A percentile compares a stretch with the other conserved stretches of the same genome.
phyloP scores from a whole-genome alignment of 1,140 invertebrate species.

The Drosophila orena region DNA sequence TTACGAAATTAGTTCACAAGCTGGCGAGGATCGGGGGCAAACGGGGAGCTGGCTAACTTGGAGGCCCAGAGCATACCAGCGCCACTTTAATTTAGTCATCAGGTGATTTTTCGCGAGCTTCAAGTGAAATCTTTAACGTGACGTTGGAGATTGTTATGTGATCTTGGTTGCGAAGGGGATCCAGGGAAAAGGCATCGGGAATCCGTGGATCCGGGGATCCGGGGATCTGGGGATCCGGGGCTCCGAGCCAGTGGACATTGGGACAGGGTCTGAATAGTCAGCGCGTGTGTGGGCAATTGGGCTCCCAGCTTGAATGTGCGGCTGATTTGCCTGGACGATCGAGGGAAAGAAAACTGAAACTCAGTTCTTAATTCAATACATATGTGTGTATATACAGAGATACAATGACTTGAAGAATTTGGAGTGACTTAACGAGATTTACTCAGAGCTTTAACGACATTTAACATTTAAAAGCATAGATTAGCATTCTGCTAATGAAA shows the following conservation, averaged over 20 bases:
- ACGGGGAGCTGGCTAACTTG: constrained; percentile 24
- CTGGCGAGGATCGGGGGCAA: constrained; percentile 40
- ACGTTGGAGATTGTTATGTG: constrained; percentile 82
- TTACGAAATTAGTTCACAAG: constrained; percentile 84
- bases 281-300: constrained; percentile 49
- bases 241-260: constrained; percentile 16
- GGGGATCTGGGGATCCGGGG: not conserved
- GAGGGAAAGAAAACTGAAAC: constrained; percentile 1
- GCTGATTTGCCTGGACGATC: constrained; percentile 9
- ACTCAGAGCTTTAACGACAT: not conserved
- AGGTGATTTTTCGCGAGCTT: constrained; percentile 84
- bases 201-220: not conserved
- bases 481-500: no score
- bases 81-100: constrained; percentile 84
- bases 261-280: constrained; percentile 40
- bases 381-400: not conserved
- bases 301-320: not conserved
- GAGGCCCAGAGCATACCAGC: constrained; percentile 69
- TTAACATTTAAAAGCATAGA: not conserved
- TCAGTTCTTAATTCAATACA: not conserved
- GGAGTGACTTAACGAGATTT: not conserved
- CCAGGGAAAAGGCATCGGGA: constrained; percentile 1
- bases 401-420: not conserved
- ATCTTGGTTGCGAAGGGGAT: constrained; percentile 40
- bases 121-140: constrained; percentile 84